Evolutionary conservation across 2,113 vertebrate species (phyloP), one percentile per base, ranked within the genome.

Genomic region (Ia io): DNA sequence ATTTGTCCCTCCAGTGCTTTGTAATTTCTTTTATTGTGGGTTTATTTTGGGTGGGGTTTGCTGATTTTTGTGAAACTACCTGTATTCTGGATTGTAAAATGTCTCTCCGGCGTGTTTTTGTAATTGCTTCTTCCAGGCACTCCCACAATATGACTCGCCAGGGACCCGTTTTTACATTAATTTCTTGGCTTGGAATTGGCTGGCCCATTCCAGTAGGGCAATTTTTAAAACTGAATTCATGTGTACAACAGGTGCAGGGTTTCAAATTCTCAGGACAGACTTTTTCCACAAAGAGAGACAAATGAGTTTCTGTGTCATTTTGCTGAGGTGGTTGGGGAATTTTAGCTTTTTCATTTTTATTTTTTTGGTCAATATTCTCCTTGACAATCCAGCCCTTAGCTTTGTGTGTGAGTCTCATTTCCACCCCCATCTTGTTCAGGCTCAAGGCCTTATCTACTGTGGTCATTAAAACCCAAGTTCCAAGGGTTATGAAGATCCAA

Each of bases 141-240:
- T 93, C 87, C 89, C 93, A 90, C 94, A 94, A 92, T 91, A 94
- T 82, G 79, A 90, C 76, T 94, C 94, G 35, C 51, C 37, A 40
- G 89, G 93, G 90, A 94, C 93, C 70, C 80, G 37, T 79, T 96
- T 97, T 97, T 91, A 90, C 65, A 87, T 87, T 89, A 79, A 95
- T 96, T 96, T 95, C 56, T 96, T 95, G 70, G 70, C 83, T 90
- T 93, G 16, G 59, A 95, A 42, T 30, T 90, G 87, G 91, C 80
- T 91, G 40, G 84, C 25, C 69, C 77, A 91, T 91, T 96, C 35
- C 11, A 84, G 18, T 30, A 73, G 76, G 79, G 70, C 85, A 67
- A 92, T 91, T 95, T 96, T 44, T 56, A 91, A 97, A 95, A 84
- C 5, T 61, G 89, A 91, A 76, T 93, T 85, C 69, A 10, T 89